Evolutionary conservation across 2,888 invertebrate species (phyloP).

Genomic region (Lochmaea capreae): DNA sequence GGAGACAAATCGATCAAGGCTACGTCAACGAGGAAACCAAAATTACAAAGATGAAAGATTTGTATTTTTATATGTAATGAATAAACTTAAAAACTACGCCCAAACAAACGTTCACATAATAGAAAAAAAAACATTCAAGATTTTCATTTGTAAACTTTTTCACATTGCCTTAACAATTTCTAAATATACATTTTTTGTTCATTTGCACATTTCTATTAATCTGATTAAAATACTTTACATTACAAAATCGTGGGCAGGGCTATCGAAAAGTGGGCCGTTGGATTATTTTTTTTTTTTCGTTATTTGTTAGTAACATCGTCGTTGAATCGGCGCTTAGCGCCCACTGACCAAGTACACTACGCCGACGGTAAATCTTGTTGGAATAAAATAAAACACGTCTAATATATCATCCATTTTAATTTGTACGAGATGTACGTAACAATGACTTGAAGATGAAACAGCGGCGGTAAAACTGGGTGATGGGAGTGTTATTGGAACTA

Average conservation of each 20-base stretch:
- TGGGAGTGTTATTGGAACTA: too few species aligned
- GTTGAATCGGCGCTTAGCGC: slow-evolving; percentile 6
- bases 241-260: background rate
- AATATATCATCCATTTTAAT: slow-evolving; percentile 13
- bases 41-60: too few species aligned
- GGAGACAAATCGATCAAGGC: too few species aligned
- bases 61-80: too few species aligned
- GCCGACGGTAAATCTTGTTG: background rate
- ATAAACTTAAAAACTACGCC: too few species aligned
- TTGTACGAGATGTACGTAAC: background rate
- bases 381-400: slow-evolving; percentile 8
- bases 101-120: too few species aligned
- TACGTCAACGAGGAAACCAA: too few species aligned
- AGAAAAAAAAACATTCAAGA: too few species aligned
- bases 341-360: slow-evolving; percentile 6
- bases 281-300: slow-evolving; percentile 3
- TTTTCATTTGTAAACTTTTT: too few species aligned
- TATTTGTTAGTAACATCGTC: slow-evolving; percentile 5
- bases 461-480: background rate
- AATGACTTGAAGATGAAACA: background rate
- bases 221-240: background rate
- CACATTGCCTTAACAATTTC: too few species aligned
- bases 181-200: background rate
- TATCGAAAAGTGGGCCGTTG: slow-evolving; percentile 5
- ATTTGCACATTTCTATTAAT: background rate